Percentiles rank a stretch among this genome's conserved stretches.
phyloP scores from a whole-genome alignment of 2,888 invertebrate genomes.

The Ormia ochracea region DNA sequence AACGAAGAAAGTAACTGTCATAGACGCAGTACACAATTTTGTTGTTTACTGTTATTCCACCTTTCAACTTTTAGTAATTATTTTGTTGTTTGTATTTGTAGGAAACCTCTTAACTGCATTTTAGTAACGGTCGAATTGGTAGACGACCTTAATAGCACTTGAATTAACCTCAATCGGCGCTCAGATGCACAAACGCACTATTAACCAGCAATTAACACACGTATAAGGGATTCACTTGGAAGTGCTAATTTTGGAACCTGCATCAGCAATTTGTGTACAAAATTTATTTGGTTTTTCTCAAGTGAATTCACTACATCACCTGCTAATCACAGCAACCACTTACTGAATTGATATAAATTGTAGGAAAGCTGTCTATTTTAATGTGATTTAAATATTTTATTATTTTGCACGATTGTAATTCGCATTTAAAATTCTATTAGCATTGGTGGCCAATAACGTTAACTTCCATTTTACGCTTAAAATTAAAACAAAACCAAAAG shows the following conservation, averaged over 20 bases:
- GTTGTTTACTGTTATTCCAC: too few species aligned
- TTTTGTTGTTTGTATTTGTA: background rate
- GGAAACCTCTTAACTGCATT: constrained; percentile 31
- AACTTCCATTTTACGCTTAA: constrained; percentile 23
- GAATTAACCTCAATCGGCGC: background rate
- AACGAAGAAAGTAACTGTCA: too few species aligned
- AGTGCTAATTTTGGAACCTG: too few species aligned
- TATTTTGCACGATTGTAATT: too few species aligned
- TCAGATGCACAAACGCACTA: background rate
- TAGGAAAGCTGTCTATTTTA: constrained; percentile 1
- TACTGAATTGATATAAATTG: too few species aligned
- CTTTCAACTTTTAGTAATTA: background rate
- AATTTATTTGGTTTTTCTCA: too few species aligned
- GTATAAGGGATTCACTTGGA: too few species aligned
- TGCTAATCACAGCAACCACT: too few species aligned
- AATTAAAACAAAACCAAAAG: constrained; percentile 7
- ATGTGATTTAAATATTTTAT: background rate
- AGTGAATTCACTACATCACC: too few species aligned
- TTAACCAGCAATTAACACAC: background rate
- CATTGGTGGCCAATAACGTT: constrained; percentile 42
- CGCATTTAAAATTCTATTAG: constrained; percentile 47
- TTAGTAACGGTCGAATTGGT: constrained; percentile 6
- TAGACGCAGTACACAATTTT: too few species aligned
- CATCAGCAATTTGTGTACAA: too few species aligned
- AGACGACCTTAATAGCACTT: constrained; percentile 18